phyloP scores from a whole-genome alignment of 1,140 invertebrate genomes.

The Ditylenchus dipsaci region DNA sequence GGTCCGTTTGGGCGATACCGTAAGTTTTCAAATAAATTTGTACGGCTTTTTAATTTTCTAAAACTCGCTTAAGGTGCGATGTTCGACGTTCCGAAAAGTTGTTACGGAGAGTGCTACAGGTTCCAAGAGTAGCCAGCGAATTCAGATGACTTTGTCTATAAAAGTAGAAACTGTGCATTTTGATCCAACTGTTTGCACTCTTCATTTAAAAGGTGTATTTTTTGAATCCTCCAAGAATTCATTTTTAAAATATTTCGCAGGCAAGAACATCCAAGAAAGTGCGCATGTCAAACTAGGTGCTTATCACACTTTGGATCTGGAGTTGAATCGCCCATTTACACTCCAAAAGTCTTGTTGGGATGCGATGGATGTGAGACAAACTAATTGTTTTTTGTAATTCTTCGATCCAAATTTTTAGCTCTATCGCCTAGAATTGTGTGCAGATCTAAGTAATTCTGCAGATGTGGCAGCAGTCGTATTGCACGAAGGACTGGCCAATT shows the following conservation, averaged over 20 bases:
- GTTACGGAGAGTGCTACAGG: slow-evolving; percentile 67
- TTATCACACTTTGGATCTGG: slow-evolving; percentile 94
- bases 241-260: slow-evolving; percentile 61
- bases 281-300: slow-evolving; percentile 98
- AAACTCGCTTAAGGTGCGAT: slow-evolving; percentile 67
- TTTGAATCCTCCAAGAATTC: neutral
- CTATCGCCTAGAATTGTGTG: slow-evolving; percentile 86
- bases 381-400: too few species aligned
- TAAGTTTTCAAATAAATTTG: neutral
- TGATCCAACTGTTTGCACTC: slow-evolving; percentile 89
- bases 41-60: neutral
- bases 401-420: too few species aligned
- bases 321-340: slow-evolving; percentile 87
- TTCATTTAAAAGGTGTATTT: slow-evolving; percentile 71
- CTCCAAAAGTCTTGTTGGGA: slow-evolving; percentile 87
- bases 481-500: slow-evolving; percentile 81
- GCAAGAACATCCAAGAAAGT: slow-evolving; percentile 91
- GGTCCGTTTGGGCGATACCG: slow-evolving; percentile 77
- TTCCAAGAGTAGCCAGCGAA: slow-evolving; percentile 78
- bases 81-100: slow-evolving; percentile 77
- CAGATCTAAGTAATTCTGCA: slow-evolving; percentile 70
- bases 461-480: slow-evolving; percentile 94
- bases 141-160: slow-evolving; percentile 86
- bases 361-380: slow-evolving; percentile 70
- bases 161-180: slow-evolving; percentile 90